phyloP scores from a whole-genome alignment of 2,797 vertebrate species.

The Thripadectes ignobilis region DNA sequence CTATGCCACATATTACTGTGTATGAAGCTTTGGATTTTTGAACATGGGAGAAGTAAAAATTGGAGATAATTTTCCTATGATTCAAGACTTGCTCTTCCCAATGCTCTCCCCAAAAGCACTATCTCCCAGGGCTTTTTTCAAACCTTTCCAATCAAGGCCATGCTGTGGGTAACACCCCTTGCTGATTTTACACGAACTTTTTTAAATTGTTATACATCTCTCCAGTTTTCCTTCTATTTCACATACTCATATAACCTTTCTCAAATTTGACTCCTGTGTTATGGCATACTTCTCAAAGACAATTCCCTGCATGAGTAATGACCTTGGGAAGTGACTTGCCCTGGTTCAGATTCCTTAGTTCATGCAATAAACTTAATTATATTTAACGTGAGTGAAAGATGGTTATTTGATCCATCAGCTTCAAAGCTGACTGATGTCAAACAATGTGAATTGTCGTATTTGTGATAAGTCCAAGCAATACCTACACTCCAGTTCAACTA shows the following conservation, averaged over 20 bases:
- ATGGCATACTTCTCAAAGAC: background rate
- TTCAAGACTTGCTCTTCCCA: background rate
- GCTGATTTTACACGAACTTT: background rate
- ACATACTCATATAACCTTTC: background rate
- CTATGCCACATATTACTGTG: background rate
- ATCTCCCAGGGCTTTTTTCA: background rate
- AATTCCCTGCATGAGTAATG: background rate
- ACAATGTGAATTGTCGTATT: background rate
- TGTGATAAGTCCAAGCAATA: background rate
- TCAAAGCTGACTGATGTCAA: background rate
- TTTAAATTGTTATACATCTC: background rate
- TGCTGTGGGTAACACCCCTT: background rate
- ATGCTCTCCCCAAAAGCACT: background rate
- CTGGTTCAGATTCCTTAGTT: background rate
- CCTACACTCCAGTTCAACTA: background rate
- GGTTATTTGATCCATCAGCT: background rate
- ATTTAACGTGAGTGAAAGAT: background rate
- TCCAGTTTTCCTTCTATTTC: background rate
- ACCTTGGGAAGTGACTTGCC: background rate
- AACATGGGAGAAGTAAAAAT: background rate
- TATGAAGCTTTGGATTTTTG: background rate
- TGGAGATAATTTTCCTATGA: background rate
- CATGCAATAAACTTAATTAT: background rate
- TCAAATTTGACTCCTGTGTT: background rate
- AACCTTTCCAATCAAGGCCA: background rate